Conservation (phyloP, 2,888 invertebrate species). For the Seira ritae region DNA sequence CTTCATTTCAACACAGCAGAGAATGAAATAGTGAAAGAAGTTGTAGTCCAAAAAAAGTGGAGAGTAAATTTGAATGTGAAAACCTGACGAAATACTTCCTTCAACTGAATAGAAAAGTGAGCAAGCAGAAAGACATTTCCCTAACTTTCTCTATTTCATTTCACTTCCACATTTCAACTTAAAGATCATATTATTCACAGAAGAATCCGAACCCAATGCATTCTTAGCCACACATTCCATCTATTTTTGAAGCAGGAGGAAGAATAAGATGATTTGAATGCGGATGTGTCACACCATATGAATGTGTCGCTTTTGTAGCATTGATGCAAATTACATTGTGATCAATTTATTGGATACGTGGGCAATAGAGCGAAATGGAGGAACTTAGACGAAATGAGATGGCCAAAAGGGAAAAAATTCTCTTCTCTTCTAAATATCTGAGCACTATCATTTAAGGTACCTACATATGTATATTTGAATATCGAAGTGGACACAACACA, state of each 20-base stretch:
- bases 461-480: not conserved
- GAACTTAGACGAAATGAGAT: not conserved
- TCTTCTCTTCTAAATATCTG: not conserved
- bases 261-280: not conserved
- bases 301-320: not conserved
- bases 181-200: too few relatives aligned
- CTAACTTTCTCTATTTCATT: too few relatives aligned
- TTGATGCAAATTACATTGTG: constrained; percentile 11
- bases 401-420: not conserved
- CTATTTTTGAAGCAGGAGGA: not conserved
- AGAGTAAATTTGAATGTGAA: constrained; percentile 8
- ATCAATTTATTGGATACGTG: constrained; percentile 4
- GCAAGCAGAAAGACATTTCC: too few relatives aligned
- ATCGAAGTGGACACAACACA: not conserved
- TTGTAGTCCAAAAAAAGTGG: not conserved
- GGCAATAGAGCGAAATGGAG: not conserved
- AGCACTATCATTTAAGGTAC: not conserved
- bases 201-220: too few relatives aligned
- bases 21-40: not conserved
- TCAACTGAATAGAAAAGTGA: too few relatives aligned
- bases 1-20: not conserved
- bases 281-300: not conserved
- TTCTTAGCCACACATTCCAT: too few relatives aligned
- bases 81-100: not conserved
- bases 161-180: too few relatives aligned